These are phyloP conservation scores for Platycheirus albimanus DNA, from an alignment of 2,888 invertebrate species.

Conservation along the genomic window DNA sequence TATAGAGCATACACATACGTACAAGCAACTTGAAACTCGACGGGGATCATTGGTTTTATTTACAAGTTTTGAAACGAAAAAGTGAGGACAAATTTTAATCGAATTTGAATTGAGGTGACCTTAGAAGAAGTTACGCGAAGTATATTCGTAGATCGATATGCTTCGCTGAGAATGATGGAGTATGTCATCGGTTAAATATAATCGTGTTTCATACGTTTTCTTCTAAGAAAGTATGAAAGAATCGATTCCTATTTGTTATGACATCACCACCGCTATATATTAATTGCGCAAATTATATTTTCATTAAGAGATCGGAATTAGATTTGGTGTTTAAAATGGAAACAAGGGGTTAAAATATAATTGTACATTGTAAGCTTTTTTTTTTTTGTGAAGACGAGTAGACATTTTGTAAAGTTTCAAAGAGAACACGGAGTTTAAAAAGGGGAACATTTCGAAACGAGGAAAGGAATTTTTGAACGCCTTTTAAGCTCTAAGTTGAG, in stretches of 20 bases:
- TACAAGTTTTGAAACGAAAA: conserved; percentile 10
- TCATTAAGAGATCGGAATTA: background rate
- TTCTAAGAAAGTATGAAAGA: too few relatives aligned
- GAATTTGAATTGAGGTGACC: conserved; percentile 29
- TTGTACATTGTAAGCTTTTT: too few relatives aligned
- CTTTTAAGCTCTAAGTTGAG: too few relatives aligned
- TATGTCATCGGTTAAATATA: conserved; percentile 56
- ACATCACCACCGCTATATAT: background rate
- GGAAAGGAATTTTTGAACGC: too few relatives aligned
- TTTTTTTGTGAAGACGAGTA: too few relatives aligned
- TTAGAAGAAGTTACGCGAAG: conserved; percentile 49
- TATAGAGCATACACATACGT: conserved; percentile 3
- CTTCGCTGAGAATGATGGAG: conserved; percentile 39
- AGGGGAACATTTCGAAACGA: too few relatives aligned
- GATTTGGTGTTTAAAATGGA: too few relatives aligned
- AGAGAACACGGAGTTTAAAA: too few relatives aligned
- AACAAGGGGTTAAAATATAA: too few relatives aligned
- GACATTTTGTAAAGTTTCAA: too few relatives aligned
- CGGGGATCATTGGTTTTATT: conserved; percentile 66
- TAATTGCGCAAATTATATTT: background rate
- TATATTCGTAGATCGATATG: conserved; percentile 44
- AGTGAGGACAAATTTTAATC: conserved; percentile 28
- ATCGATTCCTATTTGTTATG: background rate
- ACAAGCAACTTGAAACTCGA: too few relatives aligned
- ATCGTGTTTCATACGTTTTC: background rate